Conservation (phyloP, 2,113 vertebrate species). For the Onychostruthus taczanowskii region DNA sequence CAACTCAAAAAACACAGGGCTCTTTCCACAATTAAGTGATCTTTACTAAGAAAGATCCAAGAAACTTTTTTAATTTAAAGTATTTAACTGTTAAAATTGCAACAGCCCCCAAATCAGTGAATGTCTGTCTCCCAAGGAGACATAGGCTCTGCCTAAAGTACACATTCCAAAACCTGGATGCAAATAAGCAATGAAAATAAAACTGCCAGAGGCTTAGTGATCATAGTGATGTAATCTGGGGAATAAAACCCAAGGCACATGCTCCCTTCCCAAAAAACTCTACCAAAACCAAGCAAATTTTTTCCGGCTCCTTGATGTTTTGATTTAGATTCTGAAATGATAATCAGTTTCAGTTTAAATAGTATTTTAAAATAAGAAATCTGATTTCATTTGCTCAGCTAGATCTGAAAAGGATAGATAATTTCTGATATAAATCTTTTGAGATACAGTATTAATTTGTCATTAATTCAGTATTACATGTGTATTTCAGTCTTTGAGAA, state of each 20-base stretch:
- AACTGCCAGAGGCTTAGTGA: neutral
- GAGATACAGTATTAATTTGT: neutral
- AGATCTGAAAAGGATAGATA: neutral
- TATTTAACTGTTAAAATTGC: neutral
- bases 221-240: neutral
- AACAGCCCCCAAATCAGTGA: neutral
- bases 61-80: neutral
- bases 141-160: neutral
- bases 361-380: neutral
- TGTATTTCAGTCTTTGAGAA: neutral
- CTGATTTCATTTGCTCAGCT: neutral
- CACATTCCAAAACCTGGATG: neutral
- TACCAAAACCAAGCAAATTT: neutral
- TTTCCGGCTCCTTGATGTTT: neutral
- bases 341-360: neutral
- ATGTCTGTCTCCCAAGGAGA: neutral
- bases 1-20: neutral
- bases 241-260: neutral
- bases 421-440: neutral
- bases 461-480: neutral
- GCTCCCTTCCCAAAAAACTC: neutral
- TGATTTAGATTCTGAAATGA: neutral
- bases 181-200: neutral
- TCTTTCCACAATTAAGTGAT: neutral
- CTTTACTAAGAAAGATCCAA: neutral